Percentiles rank a stretch among this genome's conserved stretches.
These are phyloP conservation scores for Gadus macrocephalus DNA, from an alignment of 2,113 vertebrate species.

Conservation along the genomic window DNA sequence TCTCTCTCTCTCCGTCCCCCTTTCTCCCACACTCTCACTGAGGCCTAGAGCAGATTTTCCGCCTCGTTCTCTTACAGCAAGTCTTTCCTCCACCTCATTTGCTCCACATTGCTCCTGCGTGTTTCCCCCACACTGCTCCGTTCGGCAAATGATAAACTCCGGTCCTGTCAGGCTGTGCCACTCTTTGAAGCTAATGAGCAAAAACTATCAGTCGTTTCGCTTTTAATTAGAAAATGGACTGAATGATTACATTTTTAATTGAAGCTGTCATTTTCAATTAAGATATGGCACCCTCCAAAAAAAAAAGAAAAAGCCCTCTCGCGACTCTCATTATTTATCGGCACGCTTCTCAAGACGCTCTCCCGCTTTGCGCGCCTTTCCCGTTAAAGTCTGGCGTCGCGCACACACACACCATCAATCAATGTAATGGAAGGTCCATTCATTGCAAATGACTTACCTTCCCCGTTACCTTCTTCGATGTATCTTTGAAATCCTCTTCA, in stretches of 20 bases:
- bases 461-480: conserved; percentile 9
- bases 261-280: conserved; percentile 79
- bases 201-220: conserved; percentile 72
- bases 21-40: too few species aligned
- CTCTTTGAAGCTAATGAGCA: conserved; percentile 79
- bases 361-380: conserved; percentile 29
- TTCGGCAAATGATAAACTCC: conserved; percentile 46
- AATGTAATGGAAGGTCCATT: neutral
- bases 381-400: neutral
- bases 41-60: too few species aligned
- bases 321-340: conserved; percentile 44
- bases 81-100: conserved; percentile 28
- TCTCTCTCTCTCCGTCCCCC: too few species aligned
- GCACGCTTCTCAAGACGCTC: conserved; percentile 40
- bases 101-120: conserved; percentile 18
- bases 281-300: conserved; percentile 68
- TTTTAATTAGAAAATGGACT: conserved; percentile 76
- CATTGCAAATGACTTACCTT: conserved; percentile 1
- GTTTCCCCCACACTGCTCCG: conserved; percentile 9
- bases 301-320: conserved; percentile 41
- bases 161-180: conserved; percentile 43
- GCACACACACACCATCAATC: conserved; percentile 2
- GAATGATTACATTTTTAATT: conserved; percentile 81
- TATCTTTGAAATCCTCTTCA: conserved; percentile 1
- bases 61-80: conserved; percentile 10